phyloP scores from a whole-genome alignment of 35 echinoderm and acorn worm genomes.

The Lytechinus pictus region DNA sequence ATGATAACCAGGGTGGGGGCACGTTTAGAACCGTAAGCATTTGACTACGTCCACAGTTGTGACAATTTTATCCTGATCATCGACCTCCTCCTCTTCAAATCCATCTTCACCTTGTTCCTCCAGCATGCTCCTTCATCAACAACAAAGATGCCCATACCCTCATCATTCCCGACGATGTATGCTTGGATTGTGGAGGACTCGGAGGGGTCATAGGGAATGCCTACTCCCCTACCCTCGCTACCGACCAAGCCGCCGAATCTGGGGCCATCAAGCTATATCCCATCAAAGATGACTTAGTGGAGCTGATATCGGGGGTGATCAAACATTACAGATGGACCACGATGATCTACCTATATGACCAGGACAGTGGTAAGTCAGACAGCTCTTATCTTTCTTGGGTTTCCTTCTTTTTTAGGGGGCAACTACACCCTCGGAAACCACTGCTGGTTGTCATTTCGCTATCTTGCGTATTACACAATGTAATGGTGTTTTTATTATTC shows the following conservation, averaged over 20 bases:
- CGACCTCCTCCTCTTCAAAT: background rate
- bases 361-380: conserved; percentile 54
- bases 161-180: conserved; percentile 75
- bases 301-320: conserved; percentile 72
- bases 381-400: background rate
- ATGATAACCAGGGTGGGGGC: too few species aligned
- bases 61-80: too few species aligned
- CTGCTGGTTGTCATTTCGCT: too few species aligned
- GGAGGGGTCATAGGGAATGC: conserved; percentile 65
- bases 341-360: conserved; percentile 75
- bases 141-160: conserved; percentile 58
- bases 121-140: conserved; percentile 65
- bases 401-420: too few species aligned
- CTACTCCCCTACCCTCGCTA: conserved; percentile 62
- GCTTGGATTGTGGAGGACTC: conserved; percentile 53
- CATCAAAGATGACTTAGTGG: conserved; percentile 57
- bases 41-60: too few species aligned
- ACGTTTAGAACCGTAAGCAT: too few species aligned
- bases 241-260: conserved; percentile 62
- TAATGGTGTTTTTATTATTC: too few species aligned
- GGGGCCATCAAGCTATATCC: conserved; percentile 77
- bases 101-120: background rate
- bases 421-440: too few species aligned
- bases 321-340: conserved; percentile 69
- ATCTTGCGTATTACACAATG: too few species aligned